Evolutionary conservation across 2,888 invertebrate species (phyloP).

Genomic region (Sarcophaga rosellei): DNA sequence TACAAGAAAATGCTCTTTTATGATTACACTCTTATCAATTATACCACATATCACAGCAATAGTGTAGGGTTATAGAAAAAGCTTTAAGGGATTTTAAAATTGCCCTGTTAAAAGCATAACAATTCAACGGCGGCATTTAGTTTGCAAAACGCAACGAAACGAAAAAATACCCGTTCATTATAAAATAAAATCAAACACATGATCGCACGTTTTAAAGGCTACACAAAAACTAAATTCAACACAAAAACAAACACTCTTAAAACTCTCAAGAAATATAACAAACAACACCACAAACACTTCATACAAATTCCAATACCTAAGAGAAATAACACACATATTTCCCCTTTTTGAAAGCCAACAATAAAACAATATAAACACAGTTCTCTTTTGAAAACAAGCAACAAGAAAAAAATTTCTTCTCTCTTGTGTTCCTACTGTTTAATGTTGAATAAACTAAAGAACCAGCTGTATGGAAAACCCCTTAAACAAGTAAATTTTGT

Average conservation of each 20-base stretch:
- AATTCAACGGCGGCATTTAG: conserved; percentile 59
- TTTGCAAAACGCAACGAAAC: background rate
- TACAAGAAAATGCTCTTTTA: background rate
- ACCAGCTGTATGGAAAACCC: too few relatives aligned
- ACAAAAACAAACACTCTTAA: conserved; percentile 14
- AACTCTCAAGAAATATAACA: background rate
- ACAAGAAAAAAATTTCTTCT: background rate
- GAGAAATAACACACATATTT: background rate
- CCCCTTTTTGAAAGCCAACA: conserved; percentile 41
- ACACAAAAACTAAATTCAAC: conserved; percentile 46
- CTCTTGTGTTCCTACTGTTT: conserved; percentile 15
- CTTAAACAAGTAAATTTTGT: too few relatives aligned
- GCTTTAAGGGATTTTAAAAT: conserved; percentile 35
- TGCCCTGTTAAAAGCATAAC: background rate
- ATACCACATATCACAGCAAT: background rate
- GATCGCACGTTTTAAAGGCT: conserved; percentile 56
- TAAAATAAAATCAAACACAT: conserved; percentile 14
- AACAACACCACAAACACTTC: background rate
- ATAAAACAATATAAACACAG: background rate
- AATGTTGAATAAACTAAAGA: background rate
- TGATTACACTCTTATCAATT: background rate
- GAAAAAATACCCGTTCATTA: conserved; percentile 34
- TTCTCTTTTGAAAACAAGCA: background rate
- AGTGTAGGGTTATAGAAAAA: background rate
- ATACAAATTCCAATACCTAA: background rate